These are phyloP conservation scores for Allygus modestus DNA, from an alignment of 2,888 invertebrate species.

Conservation along the genomic window DNA sequence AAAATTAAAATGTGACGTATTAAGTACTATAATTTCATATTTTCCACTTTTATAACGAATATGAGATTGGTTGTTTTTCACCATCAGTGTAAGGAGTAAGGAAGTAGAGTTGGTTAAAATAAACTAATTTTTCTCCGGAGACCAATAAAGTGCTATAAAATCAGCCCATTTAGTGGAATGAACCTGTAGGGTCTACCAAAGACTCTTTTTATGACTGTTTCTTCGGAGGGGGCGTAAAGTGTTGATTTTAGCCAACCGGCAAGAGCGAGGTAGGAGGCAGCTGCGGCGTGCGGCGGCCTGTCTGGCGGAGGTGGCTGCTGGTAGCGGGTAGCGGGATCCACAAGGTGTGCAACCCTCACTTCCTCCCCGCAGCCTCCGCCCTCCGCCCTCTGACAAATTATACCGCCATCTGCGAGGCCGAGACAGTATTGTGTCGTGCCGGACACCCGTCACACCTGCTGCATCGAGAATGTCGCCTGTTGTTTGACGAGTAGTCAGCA, in stretches of 20 bases:
- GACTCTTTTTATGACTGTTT: not conserved
- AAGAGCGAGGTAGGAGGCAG: not conserved
- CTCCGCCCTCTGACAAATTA: not conserved
- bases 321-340: constrained; percentile 11
- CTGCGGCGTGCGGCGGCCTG: constrained; percentile 12
- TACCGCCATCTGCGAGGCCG: constrained; percentile 23
- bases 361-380: constrained; percentile 29
- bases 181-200: not conserved
- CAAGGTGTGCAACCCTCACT: constrained; percentile 32
- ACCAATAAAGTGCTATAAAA: not conserved
- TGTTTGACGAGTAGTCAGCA: too few species aligned
- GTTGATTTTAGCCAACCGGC: constrained; percentile 10
- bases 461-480: too few species aligned
- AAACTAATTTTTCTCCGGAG: not conserved
- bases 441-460: not conserved
- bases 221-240: not conserved
- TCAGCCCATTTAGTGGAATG: not conserved
- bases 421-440: constrained; percentile 23
- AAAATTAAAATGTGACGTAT: too few species aligned
- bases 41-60: too few species aligned
- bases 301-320: not conserved
- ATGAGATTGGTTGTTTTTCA: too few species aligned
- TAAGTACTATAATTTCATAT: too few species aligned
- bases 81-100: too few species aligned
- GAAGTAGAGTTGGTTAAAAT: not conserved